Evolutionary conservation across 2,113 vertebrate genomes (phyloP).

Genomic region (Hippopotamus amphibius): DNA sequence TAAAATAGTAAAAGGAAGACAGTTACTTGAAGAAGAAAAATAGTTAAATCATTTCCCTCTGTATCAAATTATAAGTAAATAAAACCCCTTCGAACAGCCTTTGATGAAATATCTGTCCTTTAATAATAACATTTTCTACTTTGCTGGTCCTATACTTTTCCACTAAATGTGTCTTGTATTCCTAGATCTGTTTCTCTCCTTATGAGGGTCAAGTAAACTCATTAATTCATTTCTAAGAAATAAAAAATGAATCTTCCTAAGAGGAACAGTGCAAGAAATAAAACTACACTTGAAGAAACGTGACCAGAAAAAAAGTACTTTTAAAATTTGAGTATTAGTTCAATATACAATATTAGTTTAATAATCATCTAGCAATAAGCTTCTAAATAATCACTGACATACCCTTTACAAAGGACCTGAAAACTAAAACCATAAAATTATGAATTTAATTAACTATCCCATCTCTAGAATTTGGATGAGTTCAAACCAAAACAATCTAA

Average conservation of each 20-base stretch:
- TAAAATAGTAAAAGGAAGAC: conserved; percentile 72
- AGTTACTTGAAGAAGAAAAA: conserved; percentile 18
- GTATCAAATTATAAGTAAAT: background rate
- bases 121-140: background rate
- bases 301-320: background rate
- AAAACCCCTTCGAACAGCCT: background rate
- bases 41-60: background rate
- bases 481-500: conserved; percentile 34
- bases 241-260: conserved; percentile 20
- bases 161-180: background rate
- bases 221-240: conserved; percentile 33
- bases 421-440: background rate
- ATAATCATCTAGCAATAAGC: background rate
- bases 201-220: background rate
- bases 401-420: background rate
- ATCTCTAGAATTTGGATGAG: background rate
- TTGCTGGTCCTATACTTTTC: background rate
- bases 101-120: background rate
- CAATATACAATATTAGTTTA: background rate
- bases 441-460: background rate
- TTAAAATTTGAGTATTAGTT: conserved; percentile 3
- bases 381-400: background rate
- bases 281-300: background rate
- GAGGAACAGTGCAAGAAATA: background rate
- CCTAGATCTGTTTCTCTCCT: background rate